Conservation (phyloP, 2,888 invertebrate genomes). For the Agrotis clavis region DNA sequence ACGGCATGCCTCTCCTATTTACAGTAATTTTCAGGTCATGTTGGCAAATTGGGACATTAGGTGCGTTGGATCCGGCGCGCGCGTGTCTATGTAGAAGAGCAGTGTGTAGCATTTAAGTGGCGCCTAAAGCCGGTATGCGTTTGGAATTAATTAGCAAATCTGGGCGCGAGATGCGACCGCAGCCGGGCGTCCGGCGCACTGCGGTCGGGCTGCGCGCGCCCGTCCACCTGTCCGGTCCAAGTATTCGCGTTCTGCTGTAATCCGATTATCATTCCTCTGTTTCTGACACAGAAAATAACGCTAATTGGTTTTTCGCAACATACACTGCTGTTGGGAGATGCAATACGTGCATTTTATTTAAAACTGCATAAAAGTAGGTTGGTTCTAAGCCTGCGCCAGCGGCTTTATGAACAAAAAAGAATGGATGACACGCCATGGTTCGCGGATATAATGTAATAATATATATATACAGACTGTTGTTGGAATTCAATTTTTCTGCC, state of each 20-base stretch:
- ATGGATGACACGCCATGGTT: constrained; percentile 35
- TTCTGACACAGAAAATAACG: constrained; percentile 73
- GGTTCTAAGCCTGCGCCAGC: constrained; percentile 31
- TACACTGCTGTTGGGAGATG: constrained; percentile 59
- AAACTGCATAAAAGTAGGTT: constrained; percentile 33
- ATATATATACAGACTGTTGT: constrained; percentile 22
- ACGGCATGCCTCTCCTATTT: constrained; percentile 73
- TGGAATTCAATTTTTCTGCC: constrained; percentile 33
- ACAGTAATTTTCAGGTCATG: constrained; percentile 67
- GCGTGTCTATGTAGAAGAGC: constrained; percentile 58
- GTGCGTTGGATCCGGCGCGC: constrained; percentile 47
- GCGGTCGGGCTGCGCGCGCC: constrained; percentile 71
- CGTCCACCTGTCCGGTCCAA: constrained; percentile 79
- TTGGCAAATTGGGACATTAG: constrained; percentile 66
- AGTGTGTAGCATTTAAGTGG: constrained; percentile 68
- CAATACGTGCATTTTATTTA: constrained; percentile 56
- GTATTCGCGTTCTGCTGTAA: constrained; percentile 72
- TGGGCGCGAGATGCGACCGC: constrained; percentile 77
- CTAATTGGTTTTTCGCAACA: constrained; percentile 69
- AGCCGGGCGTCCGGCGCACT: constrained; percentile 71
- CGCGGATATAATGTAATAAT: constrained; percentile 44
- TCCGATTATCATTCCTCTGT: constrained; percentile 80
- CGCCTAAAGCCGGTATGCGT: constrained; percentile 70
- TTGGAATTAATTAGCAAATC: constrained; percentile 84
- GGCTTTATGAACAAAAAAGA: constrained; percentile 28